These are phyloP conservation scores for Heliconius charithonia DNA, from an alignment of 2,888 invertebrate species.

Conservation along the genomic window DNA sequence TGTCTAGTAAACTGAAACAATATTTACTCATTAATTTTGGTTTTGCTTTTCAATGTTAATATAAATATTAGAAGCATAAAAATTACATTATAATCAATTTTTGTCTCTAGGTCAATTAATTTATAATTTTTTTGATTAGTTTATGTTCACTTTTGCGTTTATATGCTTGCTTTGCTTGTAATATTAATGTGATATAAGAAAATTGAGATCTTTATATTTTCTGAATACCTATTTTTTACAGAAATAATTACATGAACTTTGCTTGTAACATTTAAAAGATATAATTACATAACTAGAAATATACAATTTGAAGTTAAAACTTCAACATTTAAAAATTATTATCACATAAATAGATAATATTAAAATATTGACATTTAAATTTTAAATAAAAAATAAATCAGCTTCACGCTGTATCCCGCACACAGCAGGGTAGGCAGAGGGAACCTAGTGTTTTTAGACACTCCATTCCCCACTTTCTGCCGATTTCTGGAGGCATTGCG, in stretches of 20 bases:
- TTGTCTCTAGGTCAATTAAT: neutral
- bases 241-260: no score
- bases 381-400: no score
- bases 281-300: neutral
- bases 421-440: no score
- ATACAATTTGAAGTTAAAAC: no score
- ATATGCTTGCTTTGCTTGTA: no score
- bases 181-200: no score
- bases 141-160: neutral
- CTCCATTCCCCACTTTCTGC: no score
- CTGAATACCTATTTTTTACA: no score
- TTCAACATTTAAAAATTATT: neutral
- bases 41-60: neutral
- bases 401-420: no score
- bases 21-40: neutral
- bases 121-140: neutral
- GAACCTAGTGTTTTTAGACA: no score
- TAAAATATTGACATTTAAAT: neutral
- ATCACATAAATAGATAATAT: neutral
- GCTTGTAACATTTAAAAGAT: neutral
- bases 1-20: conserved; percentile 88
- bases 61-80: neutral
- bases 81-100: neutral
- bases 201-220: no score
- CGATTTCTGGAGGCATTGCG: no score